A percentile compares a stretch with the other conserved stretches of the same genome.
Evolutionary conservation across 2,888 invertebrate genomes (phyloP).

Genomic region (Sthenelais limicola): DNA sequence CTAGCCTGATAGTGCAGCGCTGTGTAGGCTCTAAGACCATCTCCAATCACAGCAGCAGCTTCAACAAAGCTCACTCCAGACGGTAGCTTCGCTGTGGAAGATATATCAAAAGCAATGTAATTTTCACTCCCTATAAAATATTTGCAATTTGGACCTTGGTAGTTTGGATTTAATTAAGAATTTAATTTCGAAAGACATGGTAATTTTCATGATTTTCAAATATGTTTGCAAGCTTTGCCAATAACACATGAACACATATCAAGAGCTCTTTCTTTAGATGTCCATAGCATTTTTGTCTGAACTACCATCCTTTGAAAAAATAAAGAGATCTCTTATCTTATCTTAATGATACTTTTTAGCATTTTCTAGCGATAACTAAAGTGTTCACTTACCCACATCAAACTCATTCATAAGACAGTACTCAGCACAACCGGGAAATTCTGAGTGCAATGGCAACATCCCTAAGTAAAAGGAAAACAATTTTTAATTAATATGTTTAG

Average conservation of each 20-base stretch:
- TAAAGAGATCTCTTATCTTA: too few species aligned
- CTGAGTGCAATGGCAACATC: conserved; percentile 71
- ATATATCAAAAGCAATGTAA: not conserved
- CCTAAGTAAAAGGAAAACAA: conserved; percentile 60
- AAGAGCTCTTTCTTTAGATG: not conserved
- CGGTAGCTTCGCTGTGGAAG: conserved; percentile 71
- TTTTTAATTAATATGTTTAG: conserved; percentile 10
- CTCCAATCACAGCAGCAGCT: conserved; percentile 73
- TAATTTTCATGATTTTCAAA: too few species aligned
- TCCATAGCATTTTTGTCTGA: too few species aligned
- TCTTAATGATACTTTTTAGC: too few species aligned
- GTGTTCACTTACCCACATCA: conserved; percentile 71
- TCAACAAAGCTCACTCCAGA: conserved; percentile 70
- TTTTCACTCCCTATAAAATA: too few species aligned
- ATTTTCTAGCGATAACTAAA: too few species aligned
- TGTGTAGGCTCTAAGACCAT: conserved; percentile 73
- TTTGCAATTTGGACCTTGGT: too few species aligned
- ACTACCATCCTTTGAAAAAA: too few species aligned
- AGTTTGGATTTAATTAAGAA: too few species aligned
- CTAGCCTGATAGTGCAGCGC: conserved; percentile 73
- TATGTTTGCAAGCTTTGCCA: too few species aligned
- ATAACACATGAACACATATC: too few species aligned
- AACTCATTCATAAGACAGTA: conserved; percentile 72
- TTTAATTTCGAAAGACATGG: too few species aligned
- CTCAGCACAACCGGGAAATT: conserved; percentile 73